Evolutionary conservation across 2,113 vertebrate genomes (phyloP).

Genomic region (Microtus ochrogaster): DNA sequence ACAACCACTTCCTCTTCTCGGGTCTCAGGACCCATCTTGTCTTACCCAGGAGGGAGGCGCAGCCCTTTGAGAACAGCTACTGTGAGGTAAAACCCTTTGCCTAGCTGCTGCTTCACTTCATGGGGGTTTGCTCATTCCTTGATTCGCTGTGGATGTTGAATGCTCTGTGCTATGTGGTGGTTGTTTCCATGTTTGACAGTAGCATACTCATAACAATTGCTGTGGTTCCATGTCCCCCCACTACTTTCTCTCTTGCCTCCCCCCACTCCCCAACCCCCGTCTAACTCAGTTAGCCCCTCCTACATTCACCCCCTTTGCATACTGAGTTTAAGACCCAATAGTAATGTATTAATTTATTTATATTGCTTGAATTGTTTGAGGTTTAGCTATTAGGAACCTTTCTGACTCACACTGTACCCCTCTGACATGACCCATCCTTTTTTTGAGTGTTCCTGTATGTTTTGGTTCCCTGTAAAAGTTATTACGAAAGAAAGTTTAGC

Average conservation of each 20-base stretch:
- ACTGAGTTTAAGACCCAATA: background rate
- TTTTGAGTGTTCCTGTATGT: background rate
- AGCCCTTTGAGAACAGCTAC: background rate
- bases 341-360: background rate
- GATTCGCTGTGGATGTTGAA: background rate
- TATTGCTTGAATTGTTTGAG: background rate
- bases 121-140: conserved; percentile 20
- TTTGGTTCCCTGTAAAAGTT: background rate
- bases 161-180: background rate
- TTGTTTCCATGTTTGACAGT: background rate
- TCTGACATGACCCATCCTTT: background rate
- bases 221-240: background rate
- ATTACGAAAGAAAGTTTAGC: background rate
- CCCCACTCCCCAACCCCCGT: too few relatives aligned
- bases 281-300: background rate
- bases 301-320: background rate
- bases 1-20: background rate
- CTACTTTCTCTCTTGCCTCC: background rate
- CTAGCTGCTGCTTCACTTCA: background rate
- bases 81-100: background rate
- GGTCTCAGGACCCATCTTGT: background rate
- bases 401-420: background rate
- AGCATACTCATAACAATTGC: background rate
- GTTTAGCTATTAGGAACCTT: background rate
- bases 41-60: background rate